Conservation (phyloP, 2,797 vertebrate genomes). For the Pangasius sanitwongsei region DNA sequence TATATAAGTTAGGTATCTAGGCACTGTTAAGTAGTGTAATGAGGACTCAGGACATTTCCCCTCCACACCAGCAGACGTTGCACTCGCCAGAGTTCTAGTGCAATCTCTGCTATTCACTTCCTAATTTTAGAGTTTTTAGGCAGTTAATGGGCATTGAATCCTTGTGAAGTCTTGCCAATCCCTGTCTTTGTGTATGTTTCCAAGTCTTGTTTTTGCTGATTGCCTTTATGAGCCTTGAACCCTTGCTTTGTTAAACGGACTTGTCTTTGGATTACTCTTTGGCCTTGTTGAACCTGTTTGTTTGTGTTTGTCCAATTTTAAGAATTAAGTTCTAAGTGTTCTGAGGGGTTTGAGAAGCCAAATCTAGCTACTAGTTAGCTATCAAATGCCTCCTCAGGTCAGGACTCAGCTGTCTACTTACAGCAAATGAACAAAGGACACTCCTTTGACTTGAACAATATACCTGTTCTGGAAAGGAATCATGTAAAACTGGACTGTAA, state of each 20-base stretch:
- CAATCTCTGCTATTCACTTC: too few species aligned
- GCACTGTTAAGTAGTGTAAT: not conserved
- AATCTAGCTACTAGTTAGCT: not conserved
- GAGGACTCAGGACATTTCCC: not conserved
- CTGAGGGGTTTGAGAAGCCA: not conserved
- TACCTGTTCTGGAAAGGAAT: not conserved
- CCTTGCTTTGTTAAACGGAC: not conserved
- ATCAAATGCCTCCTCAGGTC: not conserved
- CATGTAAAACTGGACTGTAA: not conserved
- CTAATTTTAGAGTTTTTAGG: not conserved
- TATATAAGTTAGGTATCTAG: not conserved
- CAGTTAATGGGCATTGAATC: not conserved
- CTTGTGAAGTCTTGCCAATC: not conserved
- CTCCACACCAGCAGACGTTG: not conserved
- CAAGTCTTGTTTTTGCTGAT: not conserved
- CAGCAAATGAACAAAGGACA: not conserved
- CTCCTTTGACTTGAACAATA: not conserved
- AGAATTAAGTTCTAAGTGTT: not conserved
- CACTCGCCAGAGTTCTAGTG: not conserved
- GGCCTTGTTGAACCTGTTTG: not conserved
- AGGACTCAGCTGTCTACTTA: not conserved
- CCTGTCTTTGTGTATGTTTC: not conserved
- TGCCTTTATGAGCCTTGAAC: not conserved
- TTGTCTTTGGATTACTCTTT: not conserved
- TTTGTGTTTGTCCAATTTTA: not conserved